phyloP scores from a whole-genome alignment of 2,113 vertebrate genomes.

The Albula goreensis region DNA sequence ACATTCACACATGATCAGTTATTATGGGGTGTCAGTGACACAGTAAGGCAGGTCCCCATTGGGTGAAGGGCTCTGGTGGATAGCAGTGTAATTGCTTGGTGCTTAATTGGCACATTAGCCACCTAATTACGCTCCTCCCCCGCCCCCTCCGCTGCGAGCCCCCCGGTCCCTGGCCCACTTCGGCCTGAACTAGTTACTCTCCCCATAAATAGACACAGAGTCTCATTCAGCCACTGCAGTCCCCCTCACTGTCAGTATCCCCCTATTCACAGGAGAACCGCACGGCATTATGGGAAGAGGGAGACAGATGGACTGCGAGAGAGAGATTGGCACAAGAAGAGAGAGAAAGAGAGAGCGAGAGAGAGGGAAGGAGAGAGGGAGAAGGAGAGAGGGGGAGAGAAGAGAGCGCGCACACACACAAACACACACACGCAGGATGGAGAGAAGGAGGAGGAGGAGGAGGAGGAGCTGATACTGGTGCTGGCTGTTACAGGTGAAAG shows the following conservation, averaged over 20 bases:
- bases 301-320: constrained; percentile 48
- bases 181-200: constrained; percentile 71
- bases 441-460: neutral
- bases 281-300: constrained; percentile 15
- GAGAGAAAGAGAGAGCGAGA: neutral
- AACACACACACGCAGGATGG: too few species aligned
- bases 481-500: neutral
- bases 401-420: too few species aligned
- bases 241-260: constrained; percentile 3
- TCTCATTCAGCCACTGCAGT: constrained; percentile 27
- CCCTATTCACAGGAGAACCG: constrained; percentile 40
- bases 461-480: neutral
- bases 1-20: neutral
- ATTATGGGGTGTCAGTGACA: neutral
- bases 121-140: constrained; percentile 27
- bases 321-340: constrained; percentile 13
- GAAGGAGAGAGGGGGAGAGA: neutral
- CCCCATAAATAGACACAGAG: constrained; percentile 65
- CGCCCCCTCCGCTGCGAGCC: neutral
- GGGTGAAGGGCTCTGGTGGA: constrained; percentile 42
- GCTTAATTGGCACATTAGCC: constrained; percentile 52
- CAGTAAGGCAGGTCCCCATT: neutral
- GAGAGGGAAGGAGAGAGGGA: neutral
- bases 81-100: constrained; percentile 30
- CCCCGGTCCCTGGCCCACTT: constrained; percentile 60